phyloP scores from a whole-genome alignment of 2,797 vertebrate genomes.

The Syngnathus rostellatus region DNA sequence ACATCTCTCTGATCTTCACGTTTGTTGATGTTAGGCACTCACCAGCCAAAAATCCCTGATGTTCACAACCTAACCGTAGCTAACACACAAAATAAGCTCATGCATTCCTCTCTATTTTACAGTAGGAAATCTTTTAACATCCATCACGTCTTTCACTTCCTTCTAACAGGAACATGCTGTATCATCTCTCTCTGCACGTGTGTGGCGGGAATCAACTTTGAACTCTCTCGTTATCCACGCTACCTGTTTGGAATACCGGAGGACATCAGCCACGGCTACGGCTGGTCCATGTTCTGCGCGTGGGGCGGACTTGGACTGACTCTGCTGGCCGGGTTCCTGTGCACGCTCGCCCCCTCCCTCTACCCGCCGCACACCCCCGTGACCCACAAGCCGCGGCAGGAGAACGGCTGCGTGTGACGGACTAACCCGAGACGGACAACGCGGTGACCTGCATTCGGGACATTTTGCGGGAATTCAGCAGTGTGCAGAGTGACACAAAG shows the following conservation, averaged over 20 bases:
- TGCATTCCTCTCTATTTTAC: no score
- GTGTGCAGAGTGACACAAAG: constrained; percentile 34
- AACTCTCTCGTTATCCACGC: constrained; percentile 85
- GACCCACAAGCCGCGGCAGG: constrained; percentile 81
- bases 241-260: constrained; percentile 86
- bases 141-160: constrained; percentile 8
- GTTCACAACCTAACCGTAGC: no score
- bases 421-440: background rate
- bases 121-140: background rate
- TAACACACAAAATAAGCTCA: no score
- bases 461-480: constrained; percentile 38
- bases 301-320: constrained; percentile 89
- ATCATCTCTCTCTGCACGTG: constrained; percentile 92
- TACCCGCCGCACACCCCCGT: constrained; percentile 70
- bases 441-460: constrained; percentile 28
- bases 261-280: constrained; percentile 90
- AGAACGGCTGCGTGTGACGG: constrained; percentile 85
- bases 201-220: constrained; percentile 89
- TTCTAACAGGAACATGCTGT: constrained; percentile 80
- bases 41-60: no score
- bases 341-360: constrained; percentile 84
- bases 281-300: constrained; percentile 94
- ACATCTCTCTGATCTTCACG: no score
- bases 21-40: no score
- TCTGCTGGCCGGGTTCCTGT: constrained; percentile 84